These are phyloP conservation scores for Aricia artaxerxes DNA, from an alignment of 2,888 invertebrate species.

Conservation along the genomic window DNA sequence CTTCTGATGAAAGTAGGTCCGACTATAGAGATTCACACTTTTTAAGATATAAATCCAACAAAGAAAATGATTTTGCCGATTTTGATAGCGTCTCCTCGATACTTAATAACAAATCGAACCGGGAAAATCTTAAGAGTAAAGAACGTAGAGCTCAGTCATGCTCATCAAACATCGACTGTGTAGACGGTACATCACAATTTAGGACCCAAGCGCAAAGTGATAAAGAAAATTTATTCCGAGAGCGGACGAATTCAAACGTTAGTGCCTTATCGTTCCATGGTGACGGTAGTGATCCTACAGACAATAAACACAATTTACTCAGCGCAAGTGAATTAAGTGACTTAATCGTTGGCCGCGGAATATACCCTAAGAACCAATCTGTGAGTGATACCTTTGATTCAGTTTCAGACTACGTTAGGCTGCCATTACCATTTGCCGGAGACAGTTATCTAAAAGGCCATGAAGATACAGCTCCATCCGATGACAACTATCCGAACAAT, in stretches of 20 bases:
- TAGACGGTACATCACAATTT: conserved; percentile 67
- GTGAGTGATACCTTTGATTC: conserved; percentile 93
- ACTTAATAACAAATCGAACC: conserved; percentile 75
- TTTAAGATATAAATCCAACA: conserved; percentile 78
- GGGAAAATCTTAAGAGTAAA: conserved; percentile 55
- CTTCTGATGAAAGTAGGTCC: conserved; percentile 67
- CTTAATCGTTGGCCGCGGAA: conserved; percentile 88
- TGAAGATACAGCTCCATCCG: conserved; percentile 82
- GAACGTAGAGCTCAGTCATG: conserved; percentile 53
- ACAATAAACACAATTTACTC: conserved; percentile 86
- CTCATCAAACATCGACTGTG: conserved; percentile 72
- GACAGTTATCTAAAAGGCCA: conserved; percentile 81
- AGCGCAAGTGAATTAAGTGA: conserved; percentile 92
- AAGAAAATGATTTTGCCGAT: conserved; percentile 74
- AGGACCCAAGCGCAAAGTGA: conserved; percentile 67
- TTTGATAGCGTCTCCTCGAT: conserved; percentile 76
- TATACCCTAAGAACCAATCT: conserved; percentile 86
- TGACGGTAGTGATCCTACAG: conserved; percentile 93
- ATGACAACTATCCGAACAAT: conserved; percentile 73
- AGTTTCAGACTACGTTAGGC: conserved; percentile 93
- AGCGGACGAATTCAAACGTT: conserved; percentile 88
- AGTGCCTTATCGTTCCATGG: conserved; percentile 92
- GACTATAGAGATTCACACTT: conserved; percentile 79
- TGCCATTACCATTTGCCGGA: conserved; percentile 81
- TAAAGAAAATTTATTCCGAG: conserved; percentile 78